Conservation (phyloP, 2,797 vertebrate species). For the Arctocebus calabarensis region DNA sequence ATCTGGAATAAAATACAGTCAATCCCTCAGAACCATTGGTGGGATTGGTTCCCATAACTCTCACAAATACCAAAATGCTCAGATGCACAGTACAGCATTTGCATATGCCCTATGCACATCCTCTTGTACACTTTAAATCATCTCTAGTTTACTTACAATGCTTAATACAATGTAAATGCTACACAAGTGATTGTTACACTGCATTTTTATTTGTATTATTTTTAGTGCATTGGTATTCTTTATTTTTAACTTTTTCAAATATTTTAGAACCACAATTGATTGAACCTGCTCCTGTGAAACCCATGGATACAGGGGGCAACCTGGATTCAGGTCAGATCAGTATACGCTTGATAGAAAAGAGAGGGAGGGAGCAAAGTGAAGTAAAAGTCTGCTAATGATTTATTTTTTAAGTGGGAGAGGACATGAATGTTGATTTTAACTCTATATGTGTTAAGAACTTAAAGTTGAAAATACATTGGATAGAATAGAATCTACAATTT, state of each 20-base stretch:
- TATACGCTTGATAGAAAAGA: neutral
- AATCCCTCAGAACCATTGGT: neutral
- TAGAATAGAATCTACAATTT: neutral
- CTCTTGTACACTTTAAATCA: neutral
- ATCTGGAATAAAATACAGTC: neutral
- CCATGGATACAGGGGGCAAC: neutral
- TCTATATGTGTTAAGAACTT: neutral
- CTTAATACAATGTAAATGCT: neutral
- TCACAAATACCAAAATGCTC: neutral
- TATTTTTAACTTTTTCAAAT: neutral
- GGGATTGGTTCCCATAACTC: neutral
- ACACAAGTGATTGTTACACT: neutral
- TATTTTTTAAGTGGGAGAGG: neutral
- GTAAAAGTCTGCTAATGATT: neutral
- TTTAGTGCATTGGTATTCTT: neutral
- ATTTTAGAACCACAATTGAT: neutral
- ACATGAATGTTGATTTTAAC: neutral
- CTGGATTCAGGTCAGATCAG: neutral
- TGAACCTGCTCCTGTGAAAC: neutral
- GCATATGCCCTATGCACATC: neutral
- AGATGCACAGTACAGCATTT: neutral
- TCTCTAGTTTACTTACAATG: neutral
- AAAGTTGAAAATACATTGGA: neutral
- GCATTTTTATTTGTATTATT: neutral
- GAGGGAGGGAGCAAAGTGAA: neutral